Base-by-base conservation (phyloP, 30 jellyfish, hydroid and myxozoan species). In the Rhopilema esculentum region DNA sequence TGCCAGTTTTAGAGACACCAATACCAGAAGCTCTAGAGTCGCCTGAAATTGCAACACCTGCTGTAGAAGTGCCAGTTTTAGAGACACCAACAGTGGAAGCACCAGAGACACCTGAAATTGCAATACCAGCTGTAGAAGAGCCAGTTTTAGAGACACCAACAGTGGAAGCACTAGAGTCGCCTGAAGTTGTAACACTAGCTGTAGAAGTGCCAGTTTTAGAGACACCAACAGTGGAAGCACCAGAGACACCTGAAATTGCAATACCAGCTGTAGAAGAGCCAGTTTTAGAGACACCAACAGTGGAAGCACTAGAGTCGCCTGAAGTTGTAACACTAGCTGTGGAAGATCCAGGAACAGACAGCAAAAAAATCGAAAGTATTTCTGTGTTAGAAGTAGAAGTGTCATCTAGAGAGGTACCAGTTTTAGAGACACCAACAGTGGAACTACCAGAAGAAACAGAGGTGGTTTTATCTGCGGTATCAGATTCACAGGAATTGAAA, bases 161-260 rank as follows among this genome's bases (percentile, higher is more conserved):
- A 8, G 57, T 77, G 24, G 77, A 77, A 77, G 66, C 49, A 33
- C 22, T 22, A 0, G 17, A 70, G 9, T 21, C 26, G 6, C 72
- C 71, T 2, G 85, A 21, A 8, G 87, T 51, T 0, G 62, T 8
- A 28, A 53, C 52, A 51, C 74, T 73, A 22, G 12, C 74, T 1
- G 62, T 51, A 18, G 86, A 26, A 0, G 53, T 50, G 29, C 74
- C 86, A 1, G 74, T 2, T 18, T 49, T 50, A 12, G 75, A 77
- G 0, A 75, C 32, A 18, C 77, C 75, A 29, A 57, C 53, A 51
- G 4, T 23, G 40, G 77, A 66, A 6, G 40, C 20, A 20, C 16
- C 19, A 66, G 16, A 23, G 33, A 9, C 33, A 66, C 50, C 77
- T 66, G 33, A 66, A 20, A 23, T 23, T 23, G 77, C 50, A 7